Evolutionary conservation across 2,888 invertebrate genomes (phyloP), one percentile per base, ranked within the genome.

Genomic region (Bembecia ichneumoniformis): DNA sequence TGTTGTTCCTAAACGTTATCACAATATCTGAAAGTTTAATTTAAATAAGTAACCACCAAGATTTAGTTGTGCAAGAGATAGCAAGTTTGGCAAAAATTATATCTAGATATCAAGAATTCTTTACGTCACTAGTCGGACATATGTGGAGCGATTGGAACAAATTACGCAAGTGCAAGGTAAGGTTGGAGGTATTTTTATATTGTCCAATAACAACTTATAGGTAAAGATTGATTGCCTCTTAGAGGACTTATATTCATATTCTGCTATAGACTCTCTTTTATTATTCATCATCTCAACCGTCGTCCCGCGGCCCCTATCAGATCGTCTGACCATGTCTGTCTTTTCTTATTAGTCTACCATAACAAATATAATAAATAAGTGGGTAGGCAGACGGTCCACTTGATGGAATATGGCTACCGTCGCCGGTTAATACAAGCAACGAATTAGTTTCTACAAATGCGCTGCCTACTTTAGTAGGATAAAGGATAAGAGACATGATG

Each of bases 81-180:
- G 40, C n/a, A 14, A 15, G 44, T 14, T 44, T 16, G 44, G 9
- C 44, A 44, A 44, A 44, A 44, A 16, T 3, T 3, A 2, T 2
- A 17, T 44, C 44, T 44, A 44, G 16, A 44, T 16, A 10, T 44
- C n/a, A 46, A 48, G 50, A 51, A 15, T 35, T 17, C 35, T 44
- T 59, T 54, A 59, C 57, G 54, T 62, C 60, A 55, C 47, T 44
- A 48, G 43, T 49, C 44, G 43, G 36, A 36, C 47, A 10, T 43
- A 17, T 20, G 44, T 35, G 55, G 56, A 60, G 55, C 57, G 62
- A 63, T 59, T 58, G 63, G 44, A 28, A 36, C 7, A 35, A 50
- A 35, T 59, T 58, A 56, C 53, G 53, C 49, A 54, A 63, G 36
- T 52, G 35, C 48, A 62, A 63, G 57, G 62, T 62, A 49, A 57